Evolutionary conservation across 2,113 vertebrate genomes (phyloP).

Genomic region (Arothron firmamentum): DNA sequence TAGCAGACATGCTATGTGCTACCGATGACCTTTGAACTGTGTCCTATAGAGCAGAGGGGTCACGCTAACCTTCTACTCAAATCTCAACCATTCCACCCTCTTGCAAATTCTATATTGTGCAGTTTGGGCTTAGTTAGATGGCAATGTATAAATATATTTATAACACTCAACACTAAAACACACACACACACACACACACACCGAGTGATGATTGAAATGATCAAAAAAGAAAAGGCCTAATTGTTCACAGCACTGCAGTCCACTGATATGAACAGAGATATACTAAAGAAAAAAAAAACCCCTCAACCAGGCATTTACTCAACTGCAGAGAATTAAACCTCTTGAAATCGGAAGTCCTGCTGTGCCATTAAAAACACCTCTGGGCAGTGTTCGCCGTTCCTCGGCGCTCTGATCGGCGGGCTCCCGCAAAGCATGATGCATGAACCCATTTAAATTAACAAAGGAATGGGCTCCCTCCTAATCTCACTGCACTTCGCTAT

Average conservation of each 20-base stretch:
- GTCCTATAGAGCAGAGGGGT: conserved; percentile 60
- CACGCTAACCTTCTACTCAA: conserved; percentile 32
- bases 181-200: no score
- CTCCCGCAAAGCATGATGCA: conserved; percentile 94
- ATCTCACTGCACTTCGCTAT: conserved; percentile 90
- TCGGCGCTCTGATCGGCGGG: conserved; percentile 86
- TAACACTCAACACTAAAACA: no score
- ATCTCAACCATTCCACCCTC: no score
- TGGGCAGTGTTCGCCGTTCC: conserved; percentile 85
- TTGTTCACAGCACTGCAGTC: background rate
- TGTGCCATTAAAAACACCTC: conserved; percentile 97
- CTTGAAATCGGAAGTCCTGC: conserved; percentile 77
- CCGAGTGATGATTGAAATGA: background rate
- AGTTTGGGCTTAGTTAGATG: background rate
- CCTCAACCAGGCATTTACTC: conserved; percentile 40
- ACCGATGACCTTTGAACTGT: conserved; percentile 48
- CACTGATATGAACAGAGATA: conserved; percentile 14
- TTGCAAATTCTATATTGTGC: no score
- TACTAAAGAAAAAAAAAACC: background rate
- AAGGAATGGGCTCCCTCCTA: conserved; percentile 93
- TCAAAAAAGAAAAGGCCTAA: background rate
- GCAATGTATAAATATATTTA: background rate
- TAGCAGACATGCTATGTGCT: conserved; percentile 10
- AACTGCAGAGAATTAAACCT: conserved; percentile 63
- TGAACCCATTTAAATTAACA: conserved; percentile 99